Base-by-base conservation (phyloP, 2,888 invertebrate genomes). In the Aphodius granarius region DNA sequence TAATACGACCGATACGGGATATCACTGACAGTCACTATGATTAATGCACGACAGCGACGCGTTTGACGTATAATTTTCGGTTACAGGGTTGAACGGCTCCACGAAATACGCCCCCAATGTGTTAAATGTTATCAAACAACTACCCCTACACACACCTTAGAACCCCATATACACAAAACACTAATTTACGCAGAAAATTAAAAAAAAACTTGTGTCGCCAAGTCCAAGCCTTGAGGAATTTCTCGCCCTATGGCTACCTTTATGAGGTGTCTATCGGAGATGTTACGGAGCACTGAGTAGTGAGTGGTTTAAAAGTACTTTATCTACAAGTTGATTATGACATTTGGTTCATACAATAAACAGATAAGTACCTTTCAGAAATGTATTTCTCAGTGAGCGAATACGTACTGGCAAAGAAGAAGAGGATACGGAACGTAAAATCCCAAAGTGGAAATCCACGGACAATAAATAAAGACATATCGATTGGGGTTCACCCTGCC, bases 41-140 rank as follows among this genome's bases (percentile, higher is more conserved):
- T 68, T 68, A 68, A 68, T 68, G 68, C 22, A 68, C 21, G 22
- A 68, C n/a, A 20, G 20, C 68, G 68, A 68, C 68, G 20, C 4
- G 66, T 66, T 66, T 66, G 66, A 66, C 21, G 66, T 66, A 66
- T 68, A 68, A 68, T 68, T 68, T 68, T 68, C 68, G 68, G 68
- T 66, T 66, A 66, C 66, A 21, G 66, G 66, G 66, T 16, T 21
- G 20, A 66, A 66, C 18, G 66, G 20, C 19, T 18, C 18, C 18
- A 66, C 18, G 20, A 13, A 66, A 68, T 21, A 68, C 68, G 21
- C 68, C 68, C 21, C 20, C 20, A 20, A 68, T 5, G 68, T 68
- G 68, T 68, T 20, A 68, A 68, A 19, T 43, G 43, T 43, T 43
- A 43, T 43, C 43, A 43, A 6, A 6, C 43, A 6, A 6, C 43